Conservation (phyloP, 2,888 invertebrate species). For the Rhingia rostrata region DNA sequence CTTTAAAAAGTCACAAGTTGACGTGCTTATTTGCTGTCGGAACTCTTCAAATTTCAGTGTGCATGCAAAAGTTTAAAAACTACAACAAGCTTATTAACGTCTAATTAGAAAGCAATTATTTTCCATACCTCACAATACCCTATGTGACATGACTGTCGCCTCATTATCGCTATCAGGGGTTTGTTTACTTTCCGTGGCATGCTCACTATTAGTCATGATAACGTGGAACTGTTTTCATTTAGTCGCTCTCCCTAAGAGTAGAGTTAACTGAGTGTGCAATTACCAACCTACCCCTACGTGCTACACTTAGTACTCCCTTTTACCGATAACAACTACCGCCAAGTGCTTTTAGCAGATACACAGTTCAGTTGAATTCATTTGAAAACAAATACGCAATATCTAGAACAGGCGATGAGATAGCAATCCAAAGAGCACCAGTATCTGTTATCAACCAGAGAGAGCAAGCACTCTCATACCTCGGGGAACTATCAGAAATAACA, state of each 20-base stretch:
- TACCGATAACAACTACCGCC: conserved; percentile 10
- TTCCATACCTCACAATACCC: conserved; percentile 15
- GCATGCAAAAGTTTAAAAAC: too few species aligned
- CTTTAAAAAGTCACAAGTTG: too few species aligned
- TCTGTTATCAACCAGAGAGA: conserved; percentile 48
- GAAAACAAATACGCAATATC: conserved; percentile 45
- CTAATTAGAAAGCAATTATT: too few species aligned
- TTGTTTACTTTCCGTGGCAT: conserved; percentile 54
- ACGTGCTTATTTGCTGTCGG: too few species aligned
- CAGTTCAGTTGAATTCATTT: conserved; percentile 3
- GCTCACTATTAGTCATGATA: conserved; percentile 42
- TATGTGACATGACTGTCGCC: conserved; percentile 4
- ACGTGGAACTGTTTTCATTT: neutral
- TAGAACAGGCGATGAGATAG: conserved; percentile 61
- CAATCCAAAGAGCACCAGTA: conserved; percentile 46
- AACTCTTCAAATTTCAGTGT: too few species aligned
- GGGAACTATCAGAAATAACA: conserved; percentile 45
- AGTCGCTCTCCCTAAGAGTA: neutral
- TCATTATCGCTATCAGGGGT: conserved; percentile 22
- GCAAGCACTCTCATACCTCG: neutral
- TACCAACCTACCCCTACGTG: conserved; percentile 26
- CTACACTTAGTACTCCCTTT: conserved; percentile 1
- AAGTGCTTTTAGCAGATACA: conserved; percentile 7
- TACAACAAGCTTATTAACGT: too few species aligned
- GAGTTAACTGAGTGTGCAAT: neutral